Conservation (phyloP, 2,797 vertebrate species). For the Eulemur albifrons region DNA sequence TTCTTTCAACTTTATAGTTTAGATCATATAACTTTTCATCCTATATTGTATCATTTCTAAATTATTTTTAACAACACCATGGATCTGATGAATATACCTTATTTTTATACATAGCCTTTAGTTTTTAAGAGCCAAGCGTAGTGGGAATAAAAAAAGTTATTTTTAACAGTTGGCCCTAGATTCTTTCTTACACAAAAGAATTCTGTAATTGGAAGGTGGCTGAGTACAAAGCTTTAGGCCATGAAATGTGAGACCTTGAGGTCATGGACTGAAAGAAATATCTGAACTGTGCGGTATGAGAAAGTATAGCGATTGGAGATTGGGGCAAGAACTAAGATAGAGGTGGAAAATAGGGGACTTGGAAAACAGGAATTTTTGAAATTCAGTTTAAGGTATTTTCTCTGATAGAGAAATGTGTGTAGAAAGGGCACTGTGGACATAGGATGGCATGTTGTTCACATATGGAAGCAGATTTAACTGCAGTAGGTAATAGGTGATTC, state of each 20-base stretch:
- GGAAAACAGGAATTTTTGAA: neutral
- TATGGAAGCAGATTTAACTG: neutral
- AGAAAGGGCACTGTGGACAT: neutral
- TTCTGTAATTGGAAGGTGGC: neutral
- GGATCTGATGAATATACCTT: neutral
- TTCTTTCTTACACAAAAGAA: neutral
- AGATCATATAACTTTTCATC: neutral
- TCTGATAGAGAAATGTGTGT: neutral
- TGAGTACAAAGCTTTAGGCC: neutral
- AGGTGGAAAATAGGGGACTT: neutral
- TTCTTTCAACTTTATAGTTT: slow-evolving; percentile 3
- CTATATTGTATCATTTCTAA: neutral
- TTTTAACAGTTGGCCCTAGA: neutral
- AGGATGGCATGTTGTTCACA: neutral
- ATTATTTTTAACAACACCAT: neutral
- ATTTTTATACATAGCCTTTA: neutral
- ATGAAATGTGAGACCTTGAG: neutral
- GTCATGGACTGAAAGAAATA: neutral
- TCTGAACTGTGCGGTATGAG: neutral
- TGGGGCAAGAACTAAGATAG: neutral
- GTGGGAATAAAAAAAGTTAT: neutral
- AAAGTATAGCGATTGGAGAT: neutral
- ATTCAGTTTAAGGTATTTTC: neutral
- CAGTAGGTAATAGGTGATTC: neutral
- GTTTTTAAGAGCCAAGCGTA: neutral